Evolutionary conservation across 2,113 vertebrate species (phyloP).

Genomic region (sheep (Ovis aries)): ARS-UI_Ramb_v3.0 NC_056055.1:62286501-62287000

Average conservation of each 20-base stretch:
- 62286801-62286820: not conserved
- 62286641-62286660: not conserved
- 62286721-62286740: not conserved
- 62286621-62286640: not conserved
- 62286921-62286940: not conserved
- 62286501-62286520: not conserved
- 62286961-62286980: not conserved
- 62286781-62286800: not conserved
- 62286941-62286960: not conserved
- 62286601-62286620: not conserved
- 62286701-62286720: not conserved
- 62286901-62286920: not conserved
- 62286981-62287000: not conserved
- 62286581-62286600: slow-evolving; percentile 1
- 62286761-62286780: not conserved
- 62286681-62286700: not conserved
- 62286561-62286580: not conserved
- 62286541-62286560: not conserved
- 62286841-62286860: not conserved
- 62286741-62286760: not conserved
- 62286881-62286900: not conserved
- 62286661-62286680: not conserved
- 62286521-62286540: not conserved
- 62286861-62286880: not conserved
- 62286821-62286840: not conserved